phyloP scores from a whole-genome alignment of 1,140 invertebrate genomes.

The Sitobion miscanthi region DNA sequence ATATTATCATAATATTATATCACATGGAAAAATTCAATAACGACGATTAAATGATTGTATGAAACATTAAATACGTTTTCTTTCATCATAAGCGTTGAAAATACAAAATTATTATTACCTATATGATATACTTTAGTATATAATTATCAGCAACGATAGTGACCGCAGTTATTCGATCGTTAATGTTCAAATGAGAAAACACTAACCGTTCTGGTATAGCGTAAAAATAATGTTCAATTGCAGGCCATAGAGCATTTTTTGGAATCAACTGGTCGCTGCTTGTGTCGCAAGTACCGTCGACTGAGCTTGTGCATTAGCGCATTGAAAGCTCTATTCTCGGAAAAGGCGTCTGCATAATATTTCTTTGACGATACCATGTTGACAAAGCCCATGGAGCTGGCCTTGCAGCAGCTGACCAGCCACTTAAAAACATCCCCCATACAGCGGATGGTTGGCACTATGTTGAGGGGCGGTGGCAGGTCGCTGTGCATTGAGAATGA shows the following conservation, averaged over 20 bases:
- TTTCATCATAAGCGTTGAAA: neutral
- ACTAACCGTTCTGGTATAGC: too few relatives aligned
- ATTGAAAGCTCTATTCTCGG: neutral
- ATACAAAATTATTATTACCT: neutral
- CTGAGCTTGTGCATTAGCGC: neutral
- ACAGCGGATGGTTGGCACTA: neutral
- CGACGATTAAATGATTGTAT: neutral
- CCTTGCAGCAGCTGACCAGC: neutral
- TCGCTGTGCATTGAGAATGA: constrained; percentile 38
- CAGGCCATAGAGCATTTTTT: neutral
- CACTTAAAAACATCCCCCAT: neutral
- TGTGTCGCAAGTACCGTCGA: neutral
- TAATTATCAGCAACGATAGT: neutral
- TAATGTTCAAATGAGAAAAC: too few relatives aligned
- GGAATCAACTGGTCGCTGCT: neutral
- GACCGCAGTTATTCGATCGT: too few relatives aligned
- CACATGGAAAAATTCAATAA: neutral
- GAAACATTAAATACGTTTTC: neutral
- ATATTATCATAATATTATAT: neutral
- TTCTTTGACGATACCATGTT: neutral
- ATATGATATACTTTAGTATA: neutral
- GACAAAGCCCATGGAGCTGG: neutral
- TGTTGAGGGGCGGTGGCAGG: neutral
- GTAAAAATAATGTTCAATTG: neutral
- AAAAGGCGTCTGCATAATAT: too few relatives aligned